Evolutionary conservation across 2,113 vertebrate genomes (phyloP).

Genomic region (Hyaena hyaena): DNA sequence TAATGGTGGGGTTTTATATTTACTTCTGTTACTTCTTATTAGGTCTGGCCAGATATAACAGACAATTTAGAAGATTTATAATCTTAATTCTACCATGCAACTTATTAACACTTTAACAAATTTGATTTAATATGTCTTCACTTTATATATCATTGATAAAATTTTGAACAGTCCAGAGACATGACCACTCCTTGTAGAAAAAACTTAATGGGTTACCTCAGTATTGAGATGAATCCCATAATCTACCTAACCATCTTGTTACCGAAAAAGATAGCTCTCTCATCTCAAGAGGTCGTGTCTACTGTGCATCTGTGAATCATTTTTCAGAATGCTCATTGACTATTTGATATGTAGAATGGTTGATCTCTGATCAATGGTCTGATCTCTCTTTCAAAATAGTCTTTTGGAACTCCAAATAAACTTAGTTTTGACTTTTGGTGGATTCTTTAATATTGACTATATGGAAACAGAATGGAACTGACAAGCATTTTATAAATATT

Average conservation of each 20-base stretch:
- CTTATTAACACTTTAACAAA: background rate
- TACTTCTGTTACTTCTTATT: background rate
- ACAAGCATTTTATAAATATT: constrained; percentile 25
- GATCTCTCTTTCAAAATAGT: background rate
- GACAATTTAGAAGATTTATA: background rate
- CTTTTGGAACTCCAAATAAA: background rate
- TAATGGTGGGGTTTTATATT: background rate
- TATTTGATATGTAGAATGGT: background rate
- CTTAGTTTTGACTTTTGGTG: background rate
- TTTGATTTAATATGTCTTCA: background rate
- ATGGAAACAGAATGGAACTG: background rate
- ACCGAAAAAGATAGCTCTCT: background rate
- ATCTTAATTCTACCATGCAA: background rate
- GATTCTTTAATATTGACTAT: background rate
- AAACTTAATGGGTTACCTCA: background rate
- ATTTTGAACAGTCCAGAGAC: background rate
- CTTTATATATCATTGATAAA: background rate
- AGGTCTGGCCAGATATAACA: background rate
- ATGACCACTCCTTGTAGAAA: background rate
- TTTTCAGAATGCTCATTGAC: background rate
- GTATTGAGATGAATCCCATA: background rate
- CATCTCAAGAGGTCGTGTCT: background rate
- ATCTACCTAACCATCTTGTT: background rate
- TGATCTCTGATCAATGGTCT: background rate
- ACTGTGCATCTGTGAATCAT: background rate